Evolutionary conservation across 53 echinoderm and acorn worm species (phyloP).

Genomic region (Holothuria leucospilota): DNA sequence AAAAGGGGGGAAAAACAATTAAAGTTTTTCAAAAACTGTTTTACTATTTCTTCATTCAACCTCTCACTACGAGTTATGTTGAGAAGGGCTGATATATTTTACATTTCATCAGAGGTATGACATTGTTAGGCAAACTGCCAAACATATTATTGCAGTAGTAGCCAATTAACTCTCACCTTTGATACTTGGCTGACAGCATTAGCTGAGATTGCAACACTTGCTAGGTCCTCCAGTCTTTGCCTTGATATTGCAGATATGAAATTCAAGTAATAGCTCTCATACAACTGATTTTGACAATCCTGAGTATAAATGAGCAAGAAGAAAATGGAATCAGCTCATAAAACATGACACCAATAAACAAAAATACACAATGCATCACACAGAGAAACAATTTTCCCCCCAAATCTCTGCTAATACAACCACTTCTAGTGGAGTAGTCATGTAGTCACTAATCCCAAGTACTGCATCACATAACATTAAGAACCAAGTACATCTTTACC

Average conservation of each 20-base stretch:
- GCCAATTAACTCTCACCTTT: constrained; percentile 63
- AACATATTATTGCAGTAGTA: too few species aligned
- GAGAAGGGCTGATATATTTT: too few species aligned
- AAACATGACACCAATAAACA: not conserved
- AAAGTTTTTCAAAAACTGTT: too few species aligned
- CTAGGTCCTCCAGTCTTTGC: constrained; percentile 94
- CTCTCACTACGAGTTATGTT: too few species aligned
- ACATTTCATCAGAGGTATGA: too few species aligned
- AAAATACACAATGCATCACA: not conserved
- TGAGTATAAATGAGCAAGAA: constrained; percentile 10
- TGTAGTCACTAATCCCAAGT: too few species aligned
- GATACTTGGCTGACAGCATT: constrained; percentile 89
- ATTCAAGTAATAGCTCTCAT: constrained; percentile 93
- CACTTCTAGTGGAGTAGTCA: too few species aligned
- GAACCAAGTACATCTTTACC: constrained; percentile 36
- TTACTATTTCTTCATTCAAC: too few species aligned
- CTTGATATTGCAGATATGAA: constrained; percentile 97
- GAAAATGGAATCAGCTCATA: not conserved
- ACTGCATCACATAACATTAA: too few species aligned
- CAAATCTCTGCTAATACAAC: too few species aligned
- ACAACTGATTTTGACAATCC: constrained; percentile 93
- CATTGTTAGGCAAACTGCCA: too few species aligned
- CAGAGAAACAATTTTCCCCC: not conserved
- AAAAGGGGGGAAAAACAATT: not conserved
- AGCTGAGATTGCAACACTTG: constrained; percentile 87